Percentiles rank a stretch among this genome's conserved stretches.
These are phyloP conservation scores for Botia almorhae DNA, from an alignment of 2,797 vertebrate genomes.

Conservation along the genomic window DNA sequence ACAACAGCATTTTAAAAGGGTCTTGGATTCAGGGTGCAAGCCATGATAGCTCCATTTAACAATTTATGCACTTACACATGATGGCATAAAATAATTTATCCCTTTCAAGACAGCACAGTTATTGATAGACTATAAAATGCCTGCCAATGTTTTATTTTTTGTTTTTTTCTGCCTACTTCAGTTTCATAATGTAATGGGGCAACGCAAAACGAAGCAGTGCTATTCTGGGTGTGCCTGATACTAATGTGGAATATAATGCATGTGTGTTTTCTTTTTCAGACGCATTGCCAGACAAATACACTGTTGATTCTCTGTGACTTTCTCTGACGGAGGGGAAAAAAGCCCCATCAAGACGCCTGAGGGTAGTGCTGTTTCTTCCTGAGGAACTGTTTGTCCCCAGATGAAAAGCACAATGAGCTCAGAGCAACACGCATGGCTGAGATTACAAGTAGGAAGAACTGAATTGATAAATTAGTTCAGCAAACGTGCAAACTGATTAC, in stretches of 20 bases:
- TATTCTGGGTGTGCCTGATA: conserved; percentile 20
- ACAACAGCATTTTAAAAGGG: conserved; percentile 58
- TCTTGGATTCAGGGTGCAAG: conserved; percentile 58
- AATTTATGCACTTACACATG: conserved; percentile 56
- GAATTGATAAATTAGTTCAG: conserved; percentile 82
- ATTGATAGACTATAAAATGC: conserved; percentile 50
- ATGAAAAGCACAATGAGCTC: conserved; percentile 60
- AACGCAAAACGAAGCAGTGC: conserved; percentile 12
- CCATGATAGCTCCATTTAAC: conserved; percentile 60
- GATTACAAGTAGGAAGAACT: conserved; percentile 79
- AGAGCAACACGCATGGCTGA: conserved; percentile 69
- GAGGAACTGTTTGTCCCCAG: conserved; percentile 36
- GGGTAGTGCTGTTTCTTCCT: conserved; percentile 35
- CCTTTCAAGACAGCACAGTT: conserved; percentile 67
- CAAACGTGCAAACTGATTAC: conserved; percentile 78
- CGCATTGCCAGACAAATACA: conserved; percentile 27
- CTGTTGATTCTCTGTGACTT: conserved; percentile 27
- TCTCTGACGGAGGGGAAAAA: not conserved
- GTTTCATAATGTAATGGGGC: not conserved
- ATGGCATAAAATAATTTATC: conserved; percentile 64
- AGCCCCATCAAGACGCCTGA: conserved; percentile 17
- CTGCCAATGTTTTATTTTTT: not conserved
- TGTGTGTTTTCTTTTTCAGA: conserved; percentile 12
- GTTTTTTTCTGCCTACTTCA: not conserved
- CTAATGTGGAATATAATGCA: not conserved